Conservation (phyloP, 2,888 invertebrate species). For the Incurvaria masculella region DNA sequence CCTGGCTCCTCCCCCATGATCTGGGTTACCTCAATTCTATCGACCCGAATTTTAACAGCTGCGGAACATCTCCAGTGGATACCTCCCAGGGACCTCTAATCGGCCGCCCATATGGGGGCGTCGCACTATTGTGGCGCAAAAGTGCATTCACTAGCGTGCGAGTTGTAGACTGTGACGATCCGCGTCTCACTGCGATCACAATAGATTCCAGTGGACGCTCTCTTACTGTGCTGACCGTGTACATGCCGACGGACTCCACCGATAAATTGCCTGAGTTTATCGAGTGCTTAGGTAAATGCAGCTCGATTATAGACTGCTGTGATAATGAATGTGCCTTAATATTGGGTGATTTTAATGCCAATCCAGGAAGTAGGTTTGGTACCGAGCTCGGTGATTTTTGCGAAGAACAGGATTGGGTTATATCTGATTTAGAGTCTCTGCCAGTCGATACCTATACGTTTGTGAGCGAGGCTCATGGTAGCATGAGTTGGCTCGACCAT, state of each 20-base stretch:
- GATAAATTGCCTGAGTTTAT: background rate
- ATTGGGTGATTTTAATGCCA: constrained; percentile 18
- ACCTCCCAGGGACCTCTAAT: background rate
- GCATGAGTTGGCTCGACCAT: too few relatives aligned
- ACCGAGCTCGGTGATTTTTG: constrained; percentile 13
- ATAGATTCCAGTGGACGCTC: background rate
- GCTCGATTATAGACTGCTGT: constrained; percentile 12
- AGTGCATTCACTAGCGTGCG: background rate
- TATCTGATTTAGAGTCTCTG: background rate
- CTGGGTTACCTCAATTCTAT: background rate
- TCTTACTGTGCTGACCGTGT: background rate
- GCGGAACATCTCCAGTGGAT: background rate
- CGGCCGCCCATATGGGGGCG: background rate
- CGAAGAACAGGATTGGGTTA: constrained; percentile 12
- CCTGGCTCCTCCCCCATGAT: background rate
- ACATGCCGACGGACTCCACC: background rate
- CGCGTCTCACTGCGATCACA: background rate
- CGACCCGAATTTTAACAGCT: background rate
- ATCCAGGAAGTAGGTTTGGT: constrained; percentile 15
- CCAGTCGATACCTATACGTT: too few relatives aligned
- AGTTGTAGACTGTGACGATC: background rate
- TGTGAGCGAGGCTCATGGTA: too few relatives aligned
- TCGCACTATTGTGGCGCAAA: background rate
- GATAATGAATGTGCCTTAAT: constrained; percentile 13
- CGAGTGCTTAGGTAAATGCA: constrained; percentile 2